Base-by-base conservation (phyloP, 2,113 vertebrate species). In the Pluvianellus socialis region DNA sequence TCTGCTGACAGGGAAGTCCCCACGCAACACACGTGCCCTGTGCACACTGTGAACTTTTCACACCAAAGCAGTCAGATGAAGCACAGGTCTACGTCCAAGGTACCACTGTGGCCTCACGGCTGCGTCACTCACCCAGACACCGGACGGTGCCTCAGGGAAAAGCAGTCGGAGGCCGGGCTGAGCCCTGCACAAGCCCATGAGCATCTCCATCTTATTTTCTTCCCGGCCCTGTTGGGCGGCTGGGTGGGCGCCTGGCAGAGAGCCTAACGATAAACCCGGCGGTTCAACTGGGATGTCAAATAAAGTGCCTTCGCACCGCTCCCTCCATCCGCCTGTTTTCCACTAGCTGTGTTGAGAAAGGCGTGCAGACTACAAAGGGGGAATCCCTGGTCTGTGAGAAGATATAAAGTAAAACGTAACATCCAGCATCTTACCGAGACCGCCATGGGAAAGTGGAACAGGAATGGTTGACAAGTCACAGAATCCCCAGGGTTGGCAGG, bases 81-180 rank as follows among this genome's bases (percentile, higher is more conserved):
- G 20, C 2, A 40, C 67, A 76, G 49, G 63, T 24, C 66, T 56
- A 2, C 2, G 30, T 18, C 56, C 27, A 17, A 30, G 45, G 52
- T 32, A 11, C 0, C 5, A 14, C 22, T 55, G 2, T 6, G 18
- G 56, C 10, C 73, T 28, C 55, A 17, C 14, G 59, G 12, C 33
- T 3, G 12, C 14, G 4, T 44, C 10, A 30, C 3, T 0, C 12
- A 47, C 4, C 58, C 30, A 7, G 23, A 16, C 0, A 2, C 24
- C 5, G 59, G 44, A 42, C 5, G 8, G 19, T 27, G 49, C 49
- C 47, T 2, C 38, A 38, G 38, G 38, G 38, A 38, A 38, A 38
- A 38, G 38, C 38, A 9, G 38, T 38, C 38, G 9, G 38, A 38
- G 38, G 38, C 38, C 38, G 9, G 38, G 38, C 38, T 38, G 38